Evolutionary conservation across 2,113 vertebrate genomes (phyloP).

Genomic region (Rhinoderma darwinii): DNA sequence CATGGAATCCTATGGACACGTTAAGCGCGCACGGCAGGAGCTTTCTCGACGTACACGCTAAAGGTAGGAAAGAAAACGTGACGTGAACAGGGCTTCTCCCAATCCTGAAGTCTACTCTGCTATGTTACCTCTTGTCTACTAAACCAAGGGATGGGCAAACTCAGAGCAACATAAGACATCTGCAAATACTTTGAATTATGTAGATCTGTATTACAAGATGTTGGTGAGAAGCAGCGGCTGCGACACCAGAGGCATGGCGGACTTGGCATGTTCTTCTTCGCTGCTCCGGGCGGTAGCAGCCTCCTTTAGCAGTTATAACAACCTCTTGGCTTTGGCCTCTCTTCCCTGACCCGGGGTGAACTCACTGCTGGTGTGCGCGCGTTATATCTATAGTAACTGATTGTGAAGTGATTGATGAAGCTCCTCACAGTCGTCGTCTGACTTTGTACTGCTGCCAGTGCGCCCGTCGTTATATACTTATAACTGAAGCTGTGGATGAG

Average conservation of each 20-base stretch:
- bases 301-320: neutral
- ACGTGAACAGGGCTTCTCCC: too few species aligned
- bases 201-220: too few species aligned
- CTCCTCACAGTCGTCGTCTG: neutral
- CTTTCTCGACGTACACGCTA: too few species aligned
- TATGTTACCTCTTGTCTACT: too few species aligned
- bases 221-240: neutral
- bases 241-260: neutral
- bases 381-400: constrained; percentile 11
- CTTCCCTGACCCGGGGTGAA: neutral
- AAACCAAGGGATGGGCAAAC: too few species aligned
- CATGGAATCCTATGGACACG: too few species aligned
- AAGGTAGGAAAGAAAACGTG: too few species aligned
- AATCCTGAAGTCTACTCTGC: too few species aligned
- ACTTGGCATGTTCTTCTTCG: neutral
- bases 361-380: neutral
- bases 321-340: neutral
- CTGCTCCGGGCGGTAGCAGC: neutral
- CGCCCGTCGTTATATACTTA: neutral
- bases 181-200: too few species aligned
- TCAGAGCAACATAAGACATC: too few species aligned
- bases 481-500: neutral
- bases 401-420: neutral
- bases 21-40: too few species aligned
- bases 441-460: neutral